Evolutionary conservation across 2,113 vertebrate genomes (phyloP), one percentile per base, ranked within the genome.

Genomic region (Pholis gunnellus): DNA sequence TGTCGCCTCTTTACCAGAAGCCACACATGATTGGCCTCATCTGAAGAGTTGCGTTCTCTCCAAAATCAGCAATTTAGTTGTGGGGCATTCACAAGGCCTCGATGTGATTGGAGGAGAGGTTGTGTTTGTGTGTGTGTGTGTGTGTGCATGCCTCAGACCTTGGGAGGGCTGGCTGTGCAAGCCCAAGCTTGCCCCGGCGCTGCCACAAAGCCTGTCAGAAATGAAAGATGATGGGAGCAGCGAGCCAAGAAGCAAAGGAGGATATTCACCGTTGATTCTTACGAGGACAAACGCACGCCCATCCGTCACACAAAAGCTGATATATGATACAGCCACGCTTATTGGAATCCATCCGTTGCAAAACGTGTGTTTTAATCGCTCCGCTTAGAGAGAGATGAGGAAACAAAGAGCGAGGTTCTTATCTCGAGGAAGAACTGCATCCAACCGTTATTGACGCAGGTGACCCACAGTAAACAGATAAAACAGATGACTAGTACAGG

Each of bases 11-110:
- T 89, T 88, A 88, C 76, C 81, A 80, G 83, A 80, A 73, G 82
- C 74, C 79, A 84, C 81, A 72, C 56, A 88, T 92, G 91, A 94
- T 93, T 93, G 91, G 81, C 87, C 85, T 78, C 42, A 64, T 91
- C 90, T 92, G 72, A 89, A 93, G 92, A 89, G 93, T 81, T 42
- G 66, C 82, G 66, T 87, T 93, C 78, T 74, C 87, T 77, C 70
- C 59, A 65, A 94, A 93, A 94, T 94, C 89, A 94, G 86, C 91
- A 86, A 94, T 94, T 94, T 93, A 54, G 86, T 88, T 69, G 87
- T 77, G 84, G 82, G 88, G 75, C 71, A 88, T 88, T 94, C 66
- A 77, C 69, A 38, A 83, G 79, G 90, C 86, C 86, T 86, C 56
- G 27, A 60, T 90, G 78, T 94, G 93, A 95, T 95, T 95, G 92